Evolutionary conservation across 2,797 vertebrate species (phyloP).

Genomic region (Myripristis murdjan): DNA sequence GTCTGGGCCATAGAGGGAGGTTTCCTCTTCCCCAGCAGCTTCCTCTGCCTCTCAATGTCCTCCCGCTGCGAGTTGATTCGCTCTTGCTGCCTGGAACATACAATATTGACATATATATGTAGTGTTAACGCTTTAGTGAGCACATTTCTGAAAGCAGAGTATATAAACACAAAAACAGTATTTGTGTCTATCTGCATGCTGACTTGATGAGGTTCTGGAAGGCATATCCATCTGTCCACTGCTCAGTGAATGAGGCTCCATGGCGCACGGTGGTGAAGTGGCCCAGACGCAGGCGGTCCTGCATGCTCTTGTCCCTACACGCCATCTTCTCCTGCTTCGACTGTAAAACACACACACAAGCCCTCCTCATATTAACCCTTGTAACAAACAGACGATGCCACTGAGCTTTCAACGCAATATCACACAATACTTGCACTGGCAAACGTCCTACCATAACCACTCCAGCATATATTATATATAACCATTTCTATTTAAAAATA

Average conservation of each 20-base stretch:
- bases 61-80: constrained; percentile 97
- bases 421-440: too few species aligned
- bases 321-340: constrained; percentile 99
- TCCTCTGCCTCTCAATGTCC: constrained; percentile 97
- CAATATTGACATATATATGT: neutral
- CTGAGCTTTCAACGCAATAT: too few species aligned
- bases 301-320: constrained; percentile 98
- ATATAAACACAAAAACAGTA: neutral
- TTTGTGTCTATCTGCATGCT: constrained; percentile 60
- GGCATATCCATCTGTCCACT: constrained; percentile 98
- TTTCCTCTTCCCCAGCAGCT: constrained; percentile 96
- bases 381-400: too few species aligned
- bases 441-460: too few species aligned
- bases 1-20: constrained; percentile 93
- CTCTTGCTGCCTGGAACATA: constrained; percentile 92
- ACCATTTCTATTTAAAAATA: too few species aligned
- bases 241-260: constrained; percentile 97
- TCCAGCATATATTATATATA: too few species aligned
- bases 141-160: neutral
- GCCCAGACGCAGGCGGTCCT: constrained; percentile 94
- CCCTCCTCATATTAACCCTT: too few species aligned
- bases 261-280: constrained; percentile 98
- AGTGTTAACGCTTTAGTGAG: constrained; percentile 16
- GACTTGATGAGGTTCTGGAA: constrained; percentile 99
- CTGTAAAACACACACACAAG: constrained; percentile 72